Percentiles rank a stretch among this genome's conserved stretches.
phyloP scores from a whole-genome alignment of 2,888 invertebrate species.

The Aphodius sticticus region DNA sequence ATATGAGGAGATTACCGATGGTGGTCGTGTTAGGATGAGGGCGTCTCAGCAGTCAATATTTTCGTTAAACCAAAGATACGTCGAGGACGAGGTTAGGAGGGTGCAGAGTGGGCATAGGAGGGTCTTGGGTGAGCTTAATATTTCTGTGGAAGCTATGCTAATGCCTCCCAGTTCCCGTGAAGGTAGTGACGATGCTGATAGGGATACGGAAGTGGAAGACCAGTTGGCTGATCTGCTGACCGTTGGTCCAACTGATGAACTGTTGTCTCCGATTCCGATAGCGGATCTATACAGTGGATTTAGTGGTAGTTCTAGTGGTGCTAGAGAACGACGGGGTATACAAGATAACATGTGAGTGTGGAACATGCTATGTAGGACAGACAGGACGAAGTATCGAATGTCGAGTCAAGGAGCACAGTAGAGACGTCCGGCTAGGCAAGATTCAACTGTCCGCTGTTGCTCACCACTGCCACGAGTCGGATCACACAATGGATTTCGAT shows the following conservation, averaged over 20 bases:
- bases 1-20: slow-evolving; percentile 81
- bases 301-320: slow-evolving; percentile 84
- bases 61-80: slow-evolving; percentile 74
- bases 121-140: slow-evolving; percentile 85
- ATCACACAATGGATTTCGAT: no score
- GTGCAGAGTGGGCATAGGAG: slow-evolving; percentile 85
- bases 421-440: no score
- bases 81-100: slow-evolving; percentile 84
- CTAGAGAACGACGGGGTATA: no score
- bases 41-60: slow-evolving; percentile 62
- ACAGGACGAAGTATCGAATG: no score
- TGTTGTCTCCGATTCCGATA: slow-evolving; percentile 71
- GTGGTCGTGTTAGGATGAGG: slow-evolving; percentile 51
- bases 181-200: slow-evolving; percentile 68
- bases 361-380: no score
- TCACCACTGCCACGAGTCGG: no score
- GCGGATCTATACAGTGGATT: slow-evolving; percentile 81
- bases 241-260: slow-evolving; percentile 75
- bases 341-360: no score
- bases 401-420: no score
- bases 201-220: slow-evolving; percentile 69
- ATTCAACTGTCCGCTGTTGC: no score
- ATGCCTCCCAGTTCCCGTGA: slow-evolving; percentile 77
- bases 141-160: slow-evolving; percentile 87
- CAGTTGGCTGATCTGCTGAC: slow-evolving; percentile 72